Conservation (phyloP, 2,797 vertebrate species). For the Rhinatrema bivittatum region DNA sequence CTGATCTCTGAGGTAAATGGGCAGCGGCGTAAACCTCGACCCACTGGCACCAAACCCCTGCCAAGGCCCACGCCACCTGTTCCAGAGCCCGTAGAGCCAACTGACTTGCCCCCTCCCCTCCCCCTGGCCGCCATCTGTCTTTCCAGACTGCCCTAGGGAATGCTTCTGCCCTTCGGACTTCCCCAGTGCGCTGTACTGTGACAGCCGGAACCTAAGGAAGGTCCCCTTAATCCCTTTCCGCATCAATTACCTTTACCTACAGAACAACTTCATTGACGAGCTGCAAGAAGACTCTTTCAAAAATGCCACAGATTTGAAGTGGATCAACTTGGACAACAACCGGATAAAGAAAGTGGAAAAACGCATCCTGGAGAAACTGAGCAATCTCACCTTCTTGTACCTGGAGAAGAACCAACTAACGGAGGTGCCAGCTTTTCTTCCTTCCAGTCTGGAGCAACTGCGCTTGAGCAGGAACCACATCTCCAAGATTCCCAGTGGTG, state of each 20-base stretch:
- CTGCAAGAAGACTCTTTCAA: slow-evolving; percentile 76
- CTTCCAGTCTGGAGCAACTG: slow-evolving; percentile 81
- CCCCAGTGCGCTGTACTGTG: slow-evolving; percentile 86
- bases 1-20: slow-evolving; percentile 63
- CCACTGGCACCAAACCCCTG: slow-evolving; percentile 21
- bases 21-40: slow-evolving; percentile 42
- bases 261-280: slow-evolving; percentile 92
- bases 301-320: slow-evolving; percentile 78
- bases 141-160: slow-evolving; percentile 79
- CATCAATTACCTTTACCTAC: slow-evolving; percentile 87
- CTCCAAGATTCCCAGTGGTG: slow-evolving; percentile 76
- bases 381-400: slow-evolving; percentile 79
- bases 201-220: slow-evolving; percentile 86
- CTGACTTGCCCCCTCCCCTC: slow-evolving; percentile 85
- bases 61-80: slow-evolving; percentile 12
- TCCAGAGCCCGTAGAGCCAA: slow-evolving; percentile 75
- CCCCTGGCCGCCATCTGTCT: slow-evolving; percentile 72
- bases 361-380: slow-evolving; percentile 79
- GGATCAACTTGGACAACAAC: slow-evolving; percentile 94
- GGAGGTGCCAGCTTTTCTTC: slow-evolving; percentile 81
- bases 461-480: slow-evolving; percentile 84
- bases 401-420: slow-evolving; percentile 81
- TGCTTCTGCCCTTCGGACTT: slow-evolving; percentile 79
- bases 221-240: slow-evolving; percentile 79
- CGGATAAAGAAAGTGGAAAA: slow-evolving; percentile 79